Percentiles rank a stretch among this genome's conserved stretches.
Evolutionary conservation across 2,113 vertebrate species (phyloP).

Genomic region (Albula goreensis): DNA sequence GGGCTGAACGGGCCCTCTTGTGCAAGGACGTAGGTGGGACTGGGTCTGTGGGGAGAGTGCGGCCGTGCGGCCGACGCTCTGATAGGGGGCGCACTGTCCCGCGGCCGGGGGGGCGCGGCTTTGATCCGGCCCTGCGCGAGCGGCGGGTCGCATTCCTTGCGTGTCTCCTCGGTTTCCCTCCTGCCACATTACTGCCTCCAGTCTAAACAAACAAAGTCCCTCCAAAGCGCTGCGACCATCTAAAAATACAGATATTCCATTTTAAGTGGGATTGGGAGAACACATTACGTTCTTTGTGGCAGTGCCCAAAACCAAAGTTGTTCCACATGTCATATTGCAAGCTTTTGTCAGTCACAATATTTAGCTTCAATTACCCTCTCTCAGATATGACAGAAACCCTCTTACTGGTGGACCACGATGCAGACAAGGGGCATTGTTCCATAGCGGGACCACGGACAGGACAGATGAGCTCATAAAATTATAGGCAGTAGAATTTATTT

Average conservation of each 20-base stretch:
- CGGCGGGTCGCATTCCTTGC: conserved; percentile 45
- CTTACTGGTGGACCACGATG: neutral
- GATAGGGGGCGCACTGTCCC: neutral
- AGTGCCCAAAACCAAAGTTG: conserved; percentile 31
- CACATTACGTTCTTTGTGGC: conserved; percentile 31
- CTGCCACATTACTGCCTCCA: conserved; percentile 61
- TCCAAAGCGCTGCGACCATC: conserved; percentile 30
- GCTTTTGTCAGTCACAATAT: conserved; percentile 7
- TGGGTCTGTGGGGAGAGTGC: neutral
- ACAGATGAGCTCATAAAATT: too few species aligned
- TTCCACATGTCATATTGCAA: conserved; percentile 32
- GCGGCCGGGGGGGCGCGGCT: conserved; percentile 43
- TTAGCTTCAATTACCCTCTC: neutral
- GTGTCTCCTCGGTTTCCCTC: conserved; percentile 56
- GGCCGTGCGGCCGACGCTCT: neutral
- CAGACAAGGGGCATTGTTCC: neutral
- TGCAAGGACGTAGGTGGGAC: too few species aligned
- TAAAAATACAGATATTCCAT: conserved; percentile 60
- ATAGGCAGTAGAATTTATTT: too few species aligned
- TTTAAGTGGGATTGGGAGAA: conserved; percentile 42
- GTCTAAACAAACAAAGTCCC: conserved; percentile 63
- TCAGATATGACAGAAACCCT: neutral
- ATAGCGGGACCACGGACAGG: too few species aligned
- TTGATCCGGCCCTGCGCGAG: neutral
- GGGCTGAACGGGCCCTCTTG: conserved; percentile 4